Evolutionary conservation across 2,888 invertebrate species (phyloP).

Genomic region (Dynastes maya): DNA sequence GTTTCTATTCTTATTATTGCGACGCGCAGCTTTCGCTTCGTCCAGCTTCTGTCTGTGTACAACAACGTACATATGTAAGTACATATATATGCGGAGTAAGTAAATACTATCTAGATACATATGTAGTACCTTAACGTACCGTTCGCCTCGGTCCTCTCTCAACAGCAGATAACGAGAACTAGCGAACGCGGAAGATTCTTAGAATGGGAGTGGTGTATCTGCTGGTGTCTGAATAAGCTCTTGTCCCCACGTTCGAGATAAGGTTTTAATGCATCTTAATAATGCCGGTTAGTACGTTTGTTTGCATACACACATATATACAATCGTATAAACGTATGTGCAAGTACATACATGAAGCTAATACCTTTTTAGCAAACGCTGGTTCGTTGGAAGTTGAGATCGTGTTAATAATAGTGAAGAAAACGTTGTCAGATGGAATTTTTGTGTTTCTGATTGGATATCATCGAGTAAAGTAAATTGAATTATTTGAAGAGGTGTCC

Average conservation of each 20-base stretch:
- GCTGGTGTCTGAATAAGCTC: constrained; percentile 47
- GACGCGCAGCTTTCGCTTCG: not conserved
- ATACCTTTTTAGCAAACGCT: no score
- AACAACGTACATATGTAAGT: not conserved
- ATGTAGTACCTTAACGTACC: not conserved
- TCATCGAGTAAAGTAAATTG: no score
- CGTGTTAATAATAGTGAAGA: no score
- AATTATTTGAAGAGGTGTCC: no score
- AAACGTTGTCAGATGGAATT: no score
- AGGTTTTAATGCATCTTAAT: constrained; percentile 58
- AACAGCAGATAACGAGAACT: constrained; percentile 39
- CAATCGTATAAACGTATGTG: no score
- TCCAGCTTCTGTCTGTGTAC: not conserved
- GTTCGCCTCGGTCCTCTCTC: constrained; percentile 5
- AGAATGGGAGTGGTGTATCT: constrained; percentile 47
- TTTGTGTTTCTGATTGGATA: no score
- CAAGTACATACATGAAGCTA: no score
- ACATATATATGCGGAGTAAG: not conserved
- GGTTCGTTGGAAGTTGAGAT: no score
- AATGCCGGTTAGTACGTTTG: constrained; percentile 48
- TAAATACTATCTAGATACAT: no score
- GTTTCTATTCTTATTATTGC: constrained; percentile 11
- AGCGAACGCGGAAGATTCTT: constrained; percentile 44
- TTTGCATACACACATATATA: not conserved
- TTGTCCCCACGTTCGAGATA: constrained; percentile 54